These are phyloP conservation scores for Falco punctatus DNA, from an alignment of 2,113 vertebrate species.

Conservation along the genomic window DNA sequence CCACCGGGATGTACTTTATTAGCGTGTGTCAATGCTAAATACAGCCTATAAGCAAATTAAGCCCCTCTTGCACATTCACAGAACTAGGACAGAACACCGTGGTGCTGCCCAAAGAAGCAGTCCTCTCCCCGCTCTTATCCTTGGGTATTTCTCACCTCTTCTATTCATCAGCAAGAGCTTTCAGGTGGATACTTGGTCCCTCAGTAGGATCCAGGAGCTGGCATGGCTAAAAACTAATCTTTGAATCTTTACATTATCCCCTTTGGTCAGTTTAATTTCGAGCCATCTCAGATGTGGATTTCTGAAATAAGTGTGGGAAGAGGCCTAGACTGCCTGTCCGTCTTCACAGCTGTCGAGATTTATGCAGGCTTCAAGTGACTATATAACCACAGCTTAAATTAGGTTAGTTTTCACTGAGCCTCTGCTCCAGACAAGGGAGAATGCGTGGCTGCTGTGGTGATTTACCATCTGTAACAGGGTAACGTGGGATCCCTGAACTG, in stretches of 20 bases:
- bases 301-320: not conserved
- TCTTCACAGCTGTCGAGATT: not conserved
- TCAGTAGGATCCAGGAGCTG: not conserved
- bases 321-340: not conserved
- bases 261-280: not conserved
- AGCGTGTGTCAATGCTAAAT: not conserved
- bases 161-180: not conserved
- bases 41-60: not conserved
- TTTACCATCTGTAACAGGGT: not conserved
- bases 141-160: not conserved
- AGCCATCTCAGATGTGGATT: not conserved
- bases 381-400: not conserved
- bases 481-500: not conserved
- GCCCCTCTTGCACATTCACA: not conserved
- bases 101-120: not conserved
- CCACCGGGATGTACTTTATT: not conserved
- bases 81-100: not conserved
- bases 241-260: not conserved
- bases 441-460: rapidly evolving
- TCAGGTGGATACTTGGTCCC: not conserved
- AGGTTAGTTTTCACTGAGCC: not conserved
- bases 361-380: not conserved
- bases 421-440: not conserved
- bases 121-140: not conserved
- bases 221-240: not conserved